These are phyloP conservation scores for Strix aluco DNA, from an alignment of 2,113 vertebrate species.

Conservation along the genomic window DNA sequence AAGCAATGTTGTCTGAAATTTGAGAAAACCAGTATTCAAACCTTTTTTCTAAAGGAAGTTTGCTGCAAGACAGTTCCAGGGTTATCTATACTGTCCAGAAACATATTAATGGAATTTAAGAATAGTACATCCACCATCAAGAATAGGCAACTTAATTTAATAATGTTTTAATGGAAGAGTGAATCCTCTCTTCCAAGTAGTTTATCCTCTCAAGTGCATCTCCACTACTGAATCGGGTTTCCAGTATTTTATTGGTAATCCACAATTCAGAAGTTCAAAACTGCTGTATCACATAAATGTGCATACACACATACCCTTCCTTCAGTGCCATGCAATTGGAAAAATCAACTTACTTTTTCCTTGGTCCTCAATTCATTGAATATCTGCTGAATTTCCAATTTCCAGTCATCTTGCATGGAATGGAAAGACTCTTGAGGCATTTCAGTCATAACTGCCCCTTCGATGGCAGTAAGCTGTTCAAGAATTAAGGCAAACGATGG, in stretches of 20 bases:
- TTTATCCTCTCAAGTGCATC: background rate
- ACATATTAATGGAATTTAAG: background rate
- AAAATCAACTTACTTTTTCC: slow-evolving; percentile 85
- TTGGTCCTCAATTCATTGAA: slow-evolving; percentile 94
- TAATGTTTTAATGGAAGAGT: background rate
- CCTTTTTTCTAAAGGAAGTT: background rate
- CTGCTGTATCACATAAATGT: background rate
- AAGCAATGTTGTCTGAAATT: background rate
- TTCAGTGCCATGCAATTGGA: background rate
- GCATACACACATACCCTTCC: background rate
- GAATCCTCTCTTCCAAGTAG: background rate
- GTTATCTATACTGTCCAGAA: background rate
- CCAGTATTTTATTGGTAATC: background rate
- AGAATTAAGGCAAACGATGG: slow-evolving; percentile 93
- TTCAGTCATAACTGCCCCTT: slow-evolving; percentile 90
- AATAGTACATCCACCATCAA: background rate
- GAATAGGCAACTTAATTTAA: background rate
- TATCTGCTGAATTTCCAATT: slow-evolving; percentile 97
- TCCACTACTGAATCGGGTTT: background rate
- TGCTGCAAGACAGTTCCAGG: background rate
- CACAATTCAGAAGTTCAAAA: background rate
- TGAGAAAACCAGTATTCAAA: background rate
- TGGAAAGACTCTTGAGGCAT: slow-evolving; percentile 98
- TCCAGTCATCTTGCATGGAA: slow-evolving; percentile 98
- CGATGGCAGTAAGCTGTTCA: slow-evolving; percentile 91